Conservation (phyloP, 1,140 invertebrate species). For the Paralvinella palmiformis region DNA sequence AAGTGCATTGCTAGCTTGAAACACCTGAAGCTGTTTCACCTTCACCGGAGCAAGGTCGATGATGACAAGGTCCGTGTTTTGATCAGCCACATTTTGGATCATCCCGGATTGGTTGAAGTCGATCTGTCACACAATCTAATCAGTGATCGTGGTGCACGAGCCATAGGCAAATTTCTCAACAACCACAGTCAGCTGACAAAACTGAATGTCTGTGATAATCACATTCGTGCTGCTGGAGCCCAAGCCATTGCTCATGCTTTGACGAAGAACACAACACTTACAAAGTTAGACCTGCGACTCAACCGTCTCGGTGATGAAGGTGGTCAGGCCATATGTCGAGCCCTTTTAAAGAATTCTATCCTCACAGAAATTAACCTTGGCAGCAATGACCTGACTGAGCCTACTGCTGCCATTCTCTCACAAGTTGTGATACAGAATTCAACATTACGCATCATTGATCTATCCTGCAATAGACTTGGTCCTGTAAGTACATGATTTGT, state of each 20-base stretch:
- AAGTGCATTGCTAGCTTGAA: slow-evolving; percentile 44
- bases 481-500: too few relatives aligned
- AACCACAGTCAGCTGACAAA: slow-evolving; percentile 41
- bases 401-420: slow-evolving; percentile 43
- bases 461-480: slow-evolving; percentile 47
- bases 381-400: slow-evolving; percentile 47
- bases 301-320: slow-evolving; percentile 50
- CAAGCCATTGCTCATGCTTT: slow-evolving; percentile 50
- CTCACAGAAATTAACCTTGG: slow-evolving; percentile 43
- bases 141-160: slow-evolving; percentile 45
- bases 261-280: slow-evolving; percentile 43
- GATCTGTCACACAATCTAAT: slow-evolving; percentile 50
- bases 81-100: slow-evolving; percentile 47
- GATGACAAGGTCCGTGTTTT: slow-evolving; percentile 38
- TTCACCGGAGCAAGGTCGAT: slow-evolving; percentile 33
- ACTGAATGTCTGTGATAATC: slow-evolving; percentile 47
- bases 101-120: slow-evolving; percentile 40
- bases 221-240: slow-evolving; percentile 40
- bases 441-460: slow-evolving; percentile 36
- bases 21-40: slow-evolving; percentile 38
- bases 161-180: slow-evolving; percentile 50
- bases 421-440: slow-evolving; percentile 44
- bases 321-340: slow-evolving; percentile 31
- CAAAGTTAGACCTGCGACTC: slow-evolving; percentile 37
- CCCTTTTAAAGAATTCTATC: slow-evolving; percentile 42